phyloP scores from a whole-genome alignment of 1,140 invertebrate species.

The Palaemon carinicauda region DNA sequence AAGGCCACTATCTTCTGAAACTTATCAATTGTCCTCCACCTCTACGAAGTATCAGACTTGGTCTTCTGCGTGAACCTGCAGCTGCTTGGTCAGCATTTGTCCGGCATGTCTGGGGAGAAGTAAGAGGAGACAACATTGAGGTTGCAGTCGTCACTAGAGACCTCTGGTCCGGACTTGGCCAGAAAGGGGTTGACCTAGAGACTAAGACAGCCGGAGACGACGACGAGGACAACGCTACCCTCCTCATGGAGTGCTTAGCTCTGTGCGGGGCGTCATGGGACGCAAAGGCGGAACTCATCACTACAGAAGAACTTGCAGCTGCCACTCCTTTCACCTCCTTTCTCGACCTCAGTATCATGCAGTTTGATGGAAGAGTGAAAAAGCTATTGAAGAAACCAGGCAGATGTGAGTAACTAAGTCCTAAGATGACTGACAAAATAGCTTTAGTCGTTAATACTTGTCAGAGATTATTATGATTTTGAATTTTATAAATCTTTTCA shows the following conservation, averaged over 20 bases:
- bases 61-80: slow-evolving; percentile 33
- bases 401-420: slow-evolving; percentile 22
- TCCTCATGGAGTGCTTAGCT: slow-evolving; percentile 34
- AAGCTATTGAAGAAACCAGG: slow-evolving; percentile 24
- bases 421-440: too few species aligned
- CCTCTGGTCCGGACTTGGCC: neutral
- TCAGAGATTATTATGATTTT: too few species aligned
- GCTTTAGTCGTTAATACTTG: too few species aligned
- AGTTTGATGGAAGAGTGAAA: slow-evolving; percentile 20
- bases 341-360: slow-evolving; percentile 29
- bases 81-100: slow-evolving; percentile 31
- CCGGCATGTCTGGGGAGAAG: slow-evolving; percentile 27
- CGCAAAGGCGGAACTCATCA: slow-evolving; percentile 7
- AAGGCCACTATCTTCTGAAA: slow-evolving; percentile 13
- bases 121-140: neutral
- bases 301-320: slow-evolving; percentile 32
- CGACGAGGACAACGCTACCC: slow-evolving; percentile 29
- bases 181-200: slow-evolving; percentile 27
- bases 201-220: slow-evolving; percentile 10
- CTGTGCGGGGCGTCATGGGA: slow-evolving; percentile 34
- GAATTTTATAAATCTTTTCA: too few species aligned
- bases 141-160: slow-evolving; percentile 27
- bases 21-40: neutral
- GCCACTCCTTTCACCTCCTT: slow-evolving; percentile 6
- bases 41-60: slow-evolving; percentile 11